Evolutionary conservation across 2,797 vertebrate genomes (phyloP).

Genomic region (Lates japonicus): DNA sequence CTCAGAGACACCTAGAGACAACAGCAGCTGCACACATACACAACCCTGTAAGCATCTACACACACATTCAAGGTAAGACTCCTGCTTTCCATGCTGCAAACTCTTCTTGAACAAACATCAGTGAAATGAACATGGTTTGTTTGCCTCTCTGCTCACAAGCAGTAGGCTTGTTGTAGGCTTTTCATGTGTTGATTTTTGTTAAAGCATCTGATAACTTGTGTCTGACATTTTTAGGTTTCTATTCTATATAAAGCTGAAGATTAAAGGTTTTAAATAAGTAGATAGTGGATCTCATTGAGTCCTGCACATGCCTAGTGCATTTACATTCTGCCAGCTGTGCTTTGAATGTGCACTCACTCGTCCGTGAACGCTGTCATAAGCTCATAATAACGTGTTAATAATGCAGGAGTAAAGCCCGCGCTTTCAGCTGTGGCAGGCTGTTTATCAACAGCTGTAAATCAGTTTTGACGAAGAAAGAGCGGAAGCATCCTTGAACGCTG

Average conservation of each 20-base stretch:
- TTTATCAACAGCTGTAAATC: constrained; percentile 74
- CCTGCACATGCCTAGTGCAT: constrained; percentile 12
- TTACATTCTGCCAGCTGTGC: constrained; percentile 47
- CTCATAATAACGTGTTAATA: constrained; percentile 44
- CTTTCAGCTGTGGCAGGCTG: constrained; percentile 28
- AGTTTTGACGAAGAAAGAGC: constrained; percentile 68
- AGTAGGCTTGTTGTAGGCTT: constrained; percentile 7
- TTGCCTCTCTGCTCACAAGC: not conserved
- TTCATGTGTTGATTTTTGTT: constrained; percentile 7
- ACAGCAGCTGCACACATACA: constrained; percentile 15
- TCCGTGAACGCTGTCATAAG: constrained; percentile 47
- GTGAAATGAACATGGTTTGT: not conserved
- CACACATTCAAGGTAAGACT: constrained; percentile 69
- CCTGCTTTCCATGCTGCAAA: constrained; percentile 1
- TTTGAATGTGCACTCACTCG: constrained; percentile 33
- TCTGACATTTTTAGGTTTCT: not conserved
- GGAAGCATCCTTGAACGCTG: constrained; percentile 69
- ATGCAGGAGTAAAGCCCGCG: constrained; percentile 18
- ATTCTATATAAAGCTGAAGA: not conserved
- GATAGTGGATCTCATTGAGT: not conserved
- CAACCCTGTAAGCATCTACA: constrained; percentile 39
- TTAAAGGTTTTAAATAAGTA: constrained; percentile 34
- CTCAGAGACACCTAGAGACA: constrained; percentile 43
- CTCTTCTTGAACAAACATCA: constrained; percentile 12
- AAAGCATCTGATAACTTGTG: constrained; percentile 3